Evolutionary conservation across 2,888 invertebrate species (phyloP), one percentile per base, ranked within the genome.

Genomic region (Catocala fraxini): DNA sequence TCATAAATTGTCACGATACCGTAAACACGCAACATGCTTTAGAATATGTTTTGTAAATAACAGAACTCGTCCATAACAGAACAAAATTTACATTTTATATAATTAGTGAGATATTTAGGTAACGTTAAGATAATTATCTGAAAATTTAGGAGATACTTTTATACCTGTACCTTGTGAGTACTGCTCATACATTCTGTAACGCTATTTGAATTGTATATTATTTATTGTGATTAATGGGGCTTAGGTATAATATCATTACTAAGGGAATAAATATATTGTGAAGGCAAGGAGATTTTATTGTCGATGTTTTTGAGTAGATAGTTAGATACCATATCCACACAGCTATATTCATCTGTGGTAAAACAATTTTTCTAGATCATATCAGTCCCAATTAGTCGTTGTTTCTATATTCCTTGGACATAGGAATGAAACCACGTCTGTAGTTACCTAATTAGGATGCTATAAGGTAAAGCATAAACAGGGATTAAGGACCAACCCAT

Each of bases 1-100:
- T 59, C 13, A 39, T 42, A 52, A 51, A 65, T 53, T 67, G 64
- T 65, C 51, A 65, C 69, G 71, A 71, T 71, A 69, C 54, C 25
- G 58, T 65, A 61, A 80, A 88, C 88, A 89, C 90, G 86, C 89
- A 88, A 87, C 89, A 90, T 89, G 89, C 89, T 84, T 87, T 84
- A 84, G 73, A 82, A 83, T 76, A 79, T 82, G 74, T 86, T 87
- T 88, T 83, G 82, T 86, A 75, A 78, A 82, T 84, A 89, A 75
- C 73, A 73, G 59, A 77, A 77, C 54, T 68, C 56, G 49, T 70
- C 60, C 54, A 65, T 75, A 77, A 65, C 74, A 73, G 62, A 83
- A 81, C 69, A 68, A 65, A 79, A 75, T 70, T 67, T 66, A 75
- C 62, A 64, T 47, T 64, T 67, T 59, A 63, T 65, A 68, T 64